Base-by-base conservation (phyloP, 1,140 invertebrate species). In the Riptortus pedestris region DNA sequence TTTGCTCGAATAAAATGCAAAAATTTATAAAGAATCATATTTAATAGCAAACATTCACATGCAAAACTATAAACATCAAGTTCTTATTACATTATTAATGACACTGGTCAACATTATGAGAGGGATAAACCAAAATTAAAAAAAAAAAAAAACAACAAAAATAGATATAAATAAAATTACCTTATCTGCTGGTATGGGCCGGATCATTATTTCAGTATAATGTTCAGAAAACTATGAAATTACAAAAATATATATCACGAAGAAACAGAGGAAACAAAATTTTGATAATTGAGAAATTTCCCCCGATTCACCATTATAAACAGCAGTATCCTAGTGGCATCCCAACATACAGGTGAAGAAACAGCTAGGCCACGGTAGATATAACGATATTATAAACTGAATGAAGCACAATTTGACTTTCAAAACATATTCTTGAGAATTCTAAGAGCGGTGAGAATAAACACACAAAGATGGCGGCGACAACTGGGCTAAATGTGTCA, bases 181-280 rank as follows among this genome's bases (percentile, higher is more conserved):
- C 65, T 66, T 66, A 61, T 66, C 65, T 31, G 59, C 60, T 18
- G 65, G 65, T 55, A 66, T 66, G 20, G 60, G 60, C 31, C 65
- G 51, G 51, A 55, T 55, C 51, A 55, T 55, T 38, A 38, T 38
- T 38, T 14, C 31, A 38, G 14, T 38, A 38, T 38, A 7, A 7
- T 38, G 5, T 38, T 38, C 31, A 14, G 31, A 38, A 7, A 38
- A 38, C 14, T 14, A 38, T 7, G 5, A 38, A 38, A 7, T 7
- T 7, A 7, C 5, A 38, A 38, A 38, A 38, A 7, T 38, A 7
- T 38, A 38, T 38, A 38, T 38, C 31, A 38, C 31, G 31, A 38
- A 5, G 31, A 7, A 38, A 38, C 31, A 14, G 31, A 7, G 14
- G 5, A 14, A 38, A 38, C 5, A 38, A 38, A 38, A 38, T 38